Evolutionary conservation across 2,113 vertebrate species (phyloP), one percentile per base, ranked within the genome.

Genomic region (Platysternon megacephalum): DNA sequence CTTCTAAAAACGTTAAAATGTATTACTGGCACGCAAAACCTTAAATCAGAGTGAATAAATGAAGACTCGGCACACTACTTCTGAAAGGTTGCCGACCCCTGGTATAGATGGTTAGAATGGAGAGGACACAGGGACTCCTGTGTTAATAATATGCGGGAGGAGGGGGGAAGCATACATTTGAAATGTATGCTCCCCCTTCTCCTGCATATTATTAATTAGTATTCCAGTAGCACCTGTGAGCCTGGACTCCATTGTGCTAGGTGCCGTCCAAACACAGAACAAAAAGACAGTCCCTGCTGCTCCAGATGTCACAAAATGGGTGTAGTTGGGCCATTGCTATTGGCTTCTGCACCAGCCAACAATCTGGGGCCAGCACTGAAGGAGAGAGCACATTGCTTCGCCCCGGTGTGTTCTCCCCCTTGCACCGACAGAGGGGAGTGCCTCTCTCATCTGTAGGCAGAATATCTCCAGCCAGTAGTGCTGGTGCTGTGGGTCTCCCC

Each of bases 401-500:
- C 21, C 2, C 14, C 39, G 17, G 46, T 17, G 56, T 84, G 84
- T 32, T 86, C 76, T 53, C 42, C 8, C 58, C 2, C 2, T 46
- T n/a, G 51, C 55, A 58, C 48, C 44, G 28, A 35, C 55, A 14
- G 29, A 89, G 28, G 8, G 5, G 2, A 28, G 42, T 76, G 48
- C 17, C 29, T 26, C 51, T 2, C 1, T 17, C 35, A 61, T 6
- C 10, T 85, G 68, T 2, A 7, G 53, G 5, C 55, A 83, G 44
- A 48, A 22, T 24, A 82, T 39, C 16, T 86, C 52, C 46, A 5
- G 21, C 81, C 46, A 52, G 55, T 61, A 12, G 0, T 32, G 32
- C 1, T 22, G 42, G 84, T 42, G 39, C 2, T 11, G 3, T 10
- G 35, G 79, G 21, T 28, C 42, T 5, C 0, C 4, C 49, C 5